Conservation (phyloP, 1,140 invertebrate genomes). For the Monochamus saltuarius region DNA sequence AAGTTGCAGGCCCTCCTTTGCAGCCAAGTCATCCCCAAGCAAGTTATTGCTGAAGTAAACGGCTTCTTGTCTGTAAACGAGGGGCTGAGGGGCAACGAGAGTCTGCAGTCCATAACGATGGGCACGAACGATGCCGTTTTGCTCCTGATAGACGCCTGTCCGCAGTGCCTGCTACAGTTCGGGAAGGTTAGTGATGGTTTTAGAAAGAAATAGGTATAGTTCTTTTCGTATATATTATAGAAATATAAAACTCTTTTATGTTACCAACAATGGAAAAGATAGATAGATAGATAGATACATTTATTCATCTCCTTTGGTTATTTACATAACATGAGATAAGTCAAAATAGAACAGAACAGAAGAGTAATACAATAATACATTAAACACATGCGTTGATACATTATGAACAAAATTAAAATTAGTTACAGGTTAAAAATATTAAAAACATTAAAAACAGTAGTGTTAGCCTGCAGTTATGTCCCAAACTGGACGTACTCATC, state of each 20-base stretch:
- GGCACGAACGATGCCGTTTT: slow-evolving; percentile 42
- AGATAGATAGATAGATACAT: slow-evolving; percentile 6
- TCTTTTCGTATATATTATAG: too few species aligned
- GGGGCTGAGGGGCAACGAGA: slow-evolving; percentile 41
- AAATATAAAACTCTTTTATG: too few species aligned
- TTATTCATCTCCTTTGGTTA: slow-evolving; percentile 4
- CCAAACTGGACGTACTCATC: too few species aligned
- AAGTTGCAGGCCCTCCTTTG: slow-evolving; percentile 50
- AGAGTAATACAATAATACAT: too few species aligned
- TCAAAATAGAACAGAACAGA: too few species aligned
- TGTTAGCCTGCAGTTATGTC: not conserved
- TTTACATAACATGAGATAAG: too few species aligned
- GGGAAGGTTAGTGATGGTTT: slow-evolving; percentile 56
- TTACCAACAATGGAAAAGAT: too few species aligned
- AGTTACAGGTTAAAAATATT: not conserved
- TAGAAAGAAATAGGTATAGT: slow-evolving; percentile 4
- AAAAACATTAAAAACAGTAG: not conserved
- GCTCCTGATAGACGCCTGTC: slow-evolving; percentile 57
- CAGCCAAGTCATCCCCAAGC: slow-evolving; percentile 44
- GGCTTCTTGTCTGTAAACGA: slow-evolving; percentile 45
- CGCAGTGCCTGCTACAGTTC: slow-evolving; percentile 59
- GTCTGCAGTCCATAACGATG: slow-evolving; percentile 43
- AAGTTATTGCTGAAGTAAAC: slow-evolving; percentile 40
- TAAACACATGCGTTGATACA: too few species aligned
- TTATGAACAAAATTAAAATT: too few species aligned